Evolutionary conservation across 2,888 invertebrate species (phyloP).

Genomic region (Monoplex corrugatus): DNA sequence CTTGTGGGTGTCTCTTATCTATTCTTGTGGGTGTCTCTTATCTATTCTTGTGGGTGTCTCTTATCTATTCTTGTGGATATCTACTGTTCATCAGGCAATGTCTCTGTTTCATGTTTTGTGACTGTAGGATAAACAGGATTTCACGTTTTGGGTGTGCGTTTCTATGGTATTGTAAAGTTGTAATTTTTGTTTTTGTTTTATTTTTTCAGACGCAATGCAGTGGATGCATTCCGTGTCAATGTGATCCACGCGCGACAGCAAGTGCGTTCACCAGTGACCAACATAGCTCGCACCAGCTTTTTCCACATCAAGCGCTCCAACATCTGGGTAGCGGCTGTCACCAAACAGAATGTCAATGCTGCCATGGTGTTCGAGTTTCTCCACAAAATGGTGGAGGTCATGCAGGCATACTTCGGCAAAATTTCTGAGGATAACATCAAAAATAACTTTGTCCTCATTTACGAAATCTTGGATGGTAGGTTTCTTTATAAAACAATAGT

Average conservation of each 20-base stretch:
- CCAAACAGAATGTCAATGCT: constrained; percentile 99
- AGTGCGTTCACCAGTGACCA: constrained; percentile 98
- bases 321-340: constrained; percentile 99
- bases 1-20: too few species aligned
- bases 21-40: too few species aligned
- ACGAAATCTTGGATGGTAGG: constrained; percentile 97
- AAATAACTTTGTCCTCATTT: constrained; percentile 99
- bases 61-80: too few species aligned
- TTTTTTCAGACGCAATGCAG: constrained; percentile 90
- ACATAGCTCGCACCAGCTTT: constrained; percentile 99
- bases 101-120: too few species aligned
- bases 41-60: too few species aligned
- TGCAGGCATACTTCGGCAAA: constrained; percentile 99
- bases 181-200: too few species aligned
- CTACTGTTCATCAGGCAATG: too few species aligned
- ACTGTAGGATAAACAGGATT: too few species aligned
- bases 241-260: constrained; percentile 98
- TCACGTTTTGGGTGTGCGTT: too few species aligned
- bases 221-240: constrained; percentile 99
- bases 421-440: constrained; percentile 99
- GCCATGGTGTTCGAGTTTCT: constrained; percentile 99
- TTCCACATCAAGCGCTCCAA: constrained; percentile 99
- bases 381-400: constrained; percentile 94
- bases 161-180: too few species aligned
- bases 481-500: constrained; percentile 32